Conservation (phyloP, 2,888 invertebrate genomes). For the Acrobasis suavella region DNA sequence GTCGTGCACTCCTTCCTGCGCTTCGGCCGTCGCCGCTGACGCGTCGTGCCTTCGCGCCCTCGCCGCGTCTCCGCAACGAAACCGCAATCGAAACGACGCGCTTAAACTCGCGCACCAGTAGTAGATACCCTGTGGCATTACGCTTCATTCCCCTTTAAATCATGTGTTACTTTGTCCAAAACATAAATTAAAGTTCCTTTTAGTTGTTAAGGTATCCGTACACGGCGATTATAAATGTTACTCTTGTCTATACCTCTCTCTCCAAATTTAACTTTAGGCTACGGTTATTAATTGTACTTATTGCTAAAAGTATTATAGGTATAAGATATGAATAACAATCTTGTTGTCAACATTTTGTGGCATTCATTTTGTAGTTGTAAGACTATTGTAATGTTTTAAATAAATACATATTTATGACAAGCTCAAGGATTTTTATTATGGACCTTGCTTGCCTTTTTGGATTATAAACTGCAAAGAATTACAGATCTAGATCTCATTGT, state of each 20-base stretch:
- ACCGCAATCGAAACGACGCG: slow-evolving; percentile 37
- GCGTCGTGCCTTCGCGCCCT: slow-evolving; percentile 35
- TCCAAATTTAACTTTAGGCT: slow-evolving; percentile 55
- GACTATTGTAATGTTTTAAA: slow-evolving; percentile 75
- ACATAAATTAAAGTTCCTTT: slow-evolving; percentile 56
- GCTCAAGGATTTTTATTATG: slow-evolving; percentile 49
- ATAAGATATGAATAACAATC: slow-evolving; percentile 61
- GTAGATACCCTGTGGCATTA: not conserved
- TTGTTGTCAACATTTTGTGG: slow-evolving; percentile 75
- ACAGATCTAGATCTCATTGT: no score
- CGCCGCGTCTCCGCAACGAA: slow-evolving; percentile 39
- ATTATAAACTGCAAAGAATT: no score
- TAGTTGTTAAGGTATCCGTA: slow-evolving; percentile 43
- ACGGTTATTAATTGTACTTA: slow-evolving; percentile 60
- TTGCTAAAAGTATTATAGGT: slow-evolving; percentile 69
- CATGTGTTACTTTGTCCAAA: slow-evolving; percentile 66
- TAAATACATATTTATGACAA: slow-evolving; percentile 78
- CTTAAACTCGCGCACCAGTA: slow-evolving; percentile 30
- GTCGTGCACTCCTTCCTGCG: slow-evolving; percentile 95
- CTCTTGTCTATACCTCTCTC: slow-evolving; percentile 57
- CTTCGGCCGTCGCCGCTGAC: slow-evolving; percentile 91
- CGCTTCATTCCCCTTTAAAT: slow-evolving; percentile 5
- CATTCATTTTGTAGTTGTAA: slow-evolving; percentile 69
- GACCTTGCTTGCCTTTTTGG: not conserved
- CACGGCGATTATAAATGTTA: slow-evolving; percentile 41